These are phyloP conservation scores for Ichneumoninae sp. DNA, from an alignment of 2,888 invertebrate genomes.

Conservation along the genomic window DNA sequence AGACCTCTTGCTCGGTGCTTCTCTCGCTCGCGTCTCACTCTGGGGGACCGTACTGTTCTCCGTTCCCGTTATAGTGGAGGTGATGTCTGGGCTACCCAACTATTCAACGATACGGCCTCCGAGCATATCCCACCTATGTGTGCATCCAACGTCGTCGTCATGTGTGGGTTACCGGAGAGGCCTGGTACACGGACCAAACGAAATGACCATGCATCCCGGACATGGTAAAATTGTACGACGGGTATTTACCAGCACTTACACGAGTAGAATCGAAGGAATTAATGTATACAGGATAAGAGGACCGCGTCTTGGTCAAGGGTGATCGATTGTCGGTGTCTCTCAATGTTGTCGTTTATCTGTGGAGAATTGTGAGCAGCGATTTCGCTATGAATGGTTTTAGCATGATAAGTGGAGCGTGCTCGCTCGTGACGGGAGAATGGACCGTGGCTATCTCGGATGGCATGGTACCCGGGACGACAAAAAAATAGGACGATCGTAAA, in stretches of 20 bases:
- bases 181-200: constrained; percentile 50
- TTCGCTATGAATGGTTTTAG: constrained; percentile 14
- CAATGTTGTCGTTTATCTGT: constrained; percentile 7
- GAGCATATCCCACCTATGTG: background rate
- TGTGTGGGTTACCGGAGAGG: background rate
- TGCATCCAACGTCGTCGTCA: background rate
- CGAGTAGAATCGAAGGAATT: constrained; percentile 47
- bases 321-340: constrained; percentile 55
- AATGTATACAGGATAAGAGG: constrained; percentile 58
- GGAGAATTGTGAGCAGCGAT: constrained; percentile 21
- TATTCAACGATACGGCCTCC: constrained; percentile 46
- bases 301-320: constrained; percentile 26
- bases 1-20: constrained; percentile 44
- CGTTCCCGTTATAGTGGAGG: constrained; percentile 61
- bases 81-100: constrained; percentile 55
- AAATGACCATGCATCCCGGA: constrained; percentile 61
- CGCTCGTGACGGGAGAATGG: background rate
- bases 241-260: constrained; percentile 63
- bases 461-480: background rate
- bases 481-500: constrained; percentile 1
- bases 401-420: constrained; percentile 5
- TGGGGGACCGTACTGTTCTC: constrained; percentile 28
- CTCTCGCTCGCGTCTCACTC: constrained; percentile 57
- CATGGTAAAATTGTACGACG: constrained; percentile 50
- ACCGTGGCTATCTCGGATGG: background rate